phyloP scores from a whole-genome alignment of 2,797 vertebrate genomes.

The Brachyrhaphis roseni region DNA sequence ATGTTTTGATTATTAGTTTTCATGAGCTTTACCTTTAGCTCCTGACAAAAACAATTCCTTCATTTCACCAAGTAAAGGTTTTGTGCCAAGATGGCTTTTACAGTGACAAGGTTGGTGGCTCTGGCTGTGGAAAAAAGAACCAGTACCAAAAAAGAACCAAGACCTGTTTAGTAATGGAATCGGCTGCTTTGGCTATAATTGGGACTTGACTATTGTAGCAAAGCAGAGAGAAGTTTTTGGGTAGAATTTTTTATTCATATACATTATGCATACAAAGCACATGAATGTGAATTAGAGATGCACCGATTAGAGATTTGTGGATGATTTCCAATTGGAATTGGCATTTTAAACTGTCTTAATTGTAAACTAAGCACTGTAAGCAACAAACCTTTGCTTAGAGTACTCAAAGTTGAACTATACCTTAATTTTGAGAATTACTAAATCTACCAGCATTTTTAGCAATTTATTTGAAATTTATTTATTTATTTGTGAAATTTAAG shows the following conservation, averaged over 20 bases:
- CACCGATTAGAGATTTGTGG: background rate
- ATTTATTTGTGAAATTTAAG: background rate
- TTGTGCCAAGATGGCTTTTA: background rate
- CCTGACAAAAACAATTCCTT: background rate
- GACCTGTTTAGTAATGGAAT: background rate
- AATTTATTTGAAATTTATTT: background rate
- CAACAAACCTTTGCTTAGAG: background rate
- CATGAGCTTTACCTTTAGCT: background rate
- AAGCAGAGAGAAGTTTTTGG: background rate
- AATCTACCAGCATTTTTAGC: background rate
- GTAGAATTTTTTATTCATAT: background rate
- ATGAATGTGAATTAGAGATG: constrained; percentile 1
- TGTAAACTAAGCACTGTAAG: background rate
- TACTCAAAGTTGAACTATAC: background rate
- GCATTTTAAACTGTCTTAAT: background rate
- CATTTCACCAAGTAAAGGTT: background rate
- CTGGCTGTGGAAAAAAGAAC: background rate
- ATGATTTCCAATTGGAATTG: background rate
- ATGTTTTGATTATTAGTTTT: background rate
- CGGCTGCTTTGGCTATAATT: constrained; percentile 3
- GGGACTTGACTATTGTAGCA: background rate
- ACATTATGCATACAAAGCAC: background rate
- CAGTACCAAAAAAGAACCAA: background rate
- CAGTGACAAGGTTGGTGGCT: background rate
- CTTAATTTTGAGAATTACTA: background rate